Base-by-base conservation (phyloP, 1,140 invertebrate species). In the Nixonia krombeini region DNA sequence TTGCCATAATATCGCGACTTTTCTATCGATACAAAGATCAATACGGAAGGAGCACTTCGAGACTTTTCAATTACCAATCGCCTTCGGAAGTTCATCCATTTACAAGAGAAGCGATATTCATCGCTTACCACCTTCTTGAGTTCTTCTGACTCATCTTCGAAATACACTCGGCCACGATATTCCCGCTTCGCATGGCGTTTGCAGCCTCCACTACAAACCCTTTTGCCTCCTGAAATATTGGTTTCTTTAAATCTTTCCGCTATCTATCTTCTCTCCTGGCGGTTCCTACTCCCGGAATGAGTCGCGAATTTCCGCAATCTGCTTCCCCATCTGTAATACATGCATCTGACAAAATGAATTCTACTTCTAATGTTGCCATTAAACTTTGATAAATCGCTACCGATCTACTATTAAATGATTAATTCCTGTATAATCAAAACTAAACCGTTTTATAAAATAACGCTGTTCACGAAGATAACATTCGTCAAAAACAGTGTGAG, bases 221-320 rank as follows among this genome's bases (percentile, higher is more conserved):
- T 47, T 44, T 62, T 26, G 28, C 28, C 38, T 41, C 12, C 25
- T 55, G 41, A 65, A 57, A 46, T 57, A 65, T 57, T 33, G 61
- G 21, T 45, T 41, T 12, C n/a, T 21, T 18, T 40, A 23, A 45
- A 57, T 28, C 35, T 38, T 46, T 45, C 38, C 46, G 44, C 53
- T 41, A 57, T 64, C 17, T 35, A 41, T 28, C 45, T 35, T 45
- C 23, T 25, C 13, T 40, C 47, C 4, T 21, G 16, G 8, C 15
- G 4, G 29, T 46, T 52, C 50, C 45, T 40, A 2, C 56, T 51
- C 42, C 51, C 29, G 26, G 38, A 56, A 51, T 51, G 51, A n/a
- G n/a, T n/a, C n/a, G n/a, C n/a, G n/a, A 63, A 56, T 63, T 56
- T 64, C 53, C 61, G 33, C 41, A 51, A 64, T 64, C 52, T 56